Conservation (phyloP, 2,797 vertebrate genomes). For the Pangasius djambal region DNA sequence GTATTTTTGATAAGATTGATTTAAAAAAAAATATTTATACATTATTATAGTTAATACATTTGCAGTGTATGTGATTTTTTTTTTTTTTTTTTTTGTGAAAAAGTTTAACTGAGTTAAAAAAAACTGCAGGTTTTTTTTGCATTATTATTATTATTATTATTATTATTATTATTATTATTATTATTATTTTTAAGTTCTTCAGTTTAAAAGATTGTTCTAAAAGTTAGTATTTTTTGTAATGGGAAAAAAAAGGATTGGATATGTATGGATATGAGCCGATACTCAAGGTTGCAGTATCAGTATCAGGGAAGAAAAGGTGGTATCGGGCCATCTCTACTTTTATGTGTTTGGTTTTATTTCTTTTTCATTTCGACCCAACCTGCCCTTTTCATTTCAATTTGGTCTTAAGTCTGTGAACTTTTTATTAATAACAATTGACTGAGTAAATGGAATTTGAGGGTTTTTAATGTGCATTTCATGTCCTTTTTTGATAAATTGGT, state of each 20-base stretch:
- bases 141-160: too few relatives aligned
- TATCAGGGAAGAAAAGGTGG: neutral
- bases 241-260: neutral
- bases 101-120: neutral
- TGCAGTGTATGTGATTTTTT: neutral
- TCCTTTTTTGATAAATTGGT: slow-evolving; percentile 88
- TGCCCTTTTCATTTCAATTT: slow-evolving; percentile 19
- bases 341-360: neutral
- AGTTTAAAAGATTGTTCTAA: neutral
- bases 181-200: too few relatives aligned
- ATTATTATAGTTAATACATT: neutral
- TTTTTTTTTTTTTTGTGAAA: neutral
- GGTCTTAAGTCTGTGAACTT: neutral
- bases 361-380: neutral
- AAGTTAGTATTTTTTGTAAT: neutral
- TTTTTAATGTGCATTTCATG: slow-evolving; percentile 79
- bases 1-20: neutral
- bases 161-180: too few relatives aligned
- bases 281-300: neutral
- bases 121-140: too few relatives aligned
- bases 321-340: neutral
- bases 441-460: slow-evolving; percentile 73
- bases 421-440: slow-evolving; percentile 59
- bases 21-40: neutral
- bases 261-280: neutral